These are phyloP conservation scores for Myotis findleyi DNA, from an alignment of 2,797 vertebrate genomes.

Conservation along the genomic window DNA sequence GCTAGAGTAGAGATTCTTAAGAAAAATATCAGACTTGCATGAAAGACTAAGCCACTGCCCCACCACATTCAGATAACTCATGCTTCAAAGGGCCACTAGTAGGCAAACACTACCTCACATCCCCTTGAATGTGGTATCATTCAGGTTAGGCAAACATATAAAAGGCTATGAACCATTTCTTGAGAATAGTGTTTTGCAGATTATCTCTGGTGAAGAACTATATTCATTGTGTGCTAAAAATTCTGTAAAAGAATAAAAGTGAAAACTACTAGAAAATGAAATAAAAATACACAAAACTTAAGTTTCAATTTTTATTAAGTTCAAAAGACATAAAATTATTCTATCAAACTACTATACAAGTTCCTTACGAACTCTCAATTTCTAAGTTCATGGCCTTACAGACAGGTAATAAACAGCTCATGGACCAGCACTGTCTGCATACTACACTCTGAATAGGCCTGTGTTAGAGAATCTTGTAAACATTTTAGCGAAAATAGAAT, in stretches of 20 bases:
- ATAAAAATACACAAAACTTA: conserved; percentile 12
- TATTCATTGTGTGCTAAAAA: neutral
- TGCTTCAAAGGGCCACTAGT: neutral
- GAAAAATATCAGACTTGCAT: neutral
- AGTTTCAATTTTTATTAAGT: conserved; percentile 18
- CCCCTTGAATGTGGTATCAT: neutral
- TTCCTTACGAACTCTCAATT: conserved; percentile 32
- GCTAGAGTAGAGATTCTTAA: neutral
- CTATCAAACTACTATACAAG: conserved; percentile 15
- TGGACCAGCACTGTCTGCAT: neutral
- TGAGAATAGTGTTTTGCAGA: conserved; percentile 31
- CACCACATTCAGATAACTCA: neutral
- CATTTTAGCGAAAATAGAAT: neutral
- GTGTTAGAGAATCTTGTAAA: conserved; percentile 34
- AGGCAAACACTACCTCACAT: neutral
- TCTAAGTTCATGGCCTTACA: conserved; percentile 28
- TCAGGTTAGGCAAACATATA: neutral
- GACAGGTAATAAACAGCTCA: conserved; percentile 29
- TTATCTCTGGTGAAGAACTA: conserved; percentile 13
- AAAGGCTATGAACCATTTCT: neutral
- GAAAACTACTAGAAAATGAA: conserved; percentile 28
- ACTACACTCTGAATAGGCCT: neutral
- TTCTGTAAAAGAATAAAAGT: conserved; percentile 2
- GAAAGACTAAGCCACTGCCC: neutral
- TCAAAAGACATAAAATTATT: neutral